Evolutionary conservation across 1,140 invertebrate species (phyloP).

Genomic region (Temnothorax nylanderi): DNA sequence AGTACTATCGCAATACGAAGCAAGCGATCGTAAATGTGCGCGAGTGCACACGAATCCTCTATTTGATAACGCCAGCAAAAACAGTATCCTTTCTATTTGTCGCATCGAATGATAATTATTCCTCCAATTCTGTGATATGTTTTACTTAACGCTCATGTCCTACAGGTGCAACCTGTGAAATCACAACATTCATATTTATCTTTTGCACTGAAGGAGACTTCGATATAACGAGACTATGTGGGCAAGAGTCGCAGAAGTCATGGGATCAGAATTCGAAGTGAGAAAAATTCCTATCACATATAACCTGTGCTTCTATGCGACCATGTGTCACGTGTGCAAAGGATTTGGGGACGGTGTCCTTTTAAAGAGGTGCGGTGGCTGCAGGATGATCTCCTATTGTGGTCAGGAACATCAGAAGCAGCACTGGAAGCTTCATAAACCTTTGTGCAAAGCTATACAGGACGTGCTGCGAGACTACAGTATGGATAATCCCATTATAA

Average conservation of each 20-base stretch:
- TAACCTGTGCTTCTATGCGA: conserved; percentile 72
- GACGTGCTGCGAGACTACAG: too few species aligned
- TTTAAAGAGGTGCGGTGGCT: conserved; percentile 77
- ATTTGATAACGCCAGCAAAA: conserved; percentile 94
- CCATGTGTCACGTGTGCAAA: conserved; percentile 80
- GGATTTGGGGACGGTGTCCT: not conserved
- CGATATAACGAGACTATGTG: not conserved
- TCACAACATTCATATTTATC: too few species aligned
- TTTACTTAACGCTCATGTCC: too few species aligned
- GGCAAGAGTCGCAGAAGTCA: too few species aligned
- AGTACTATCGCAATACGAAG: conserved; percentile 93
- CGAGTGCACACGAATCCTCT: conserved; percentile 92
- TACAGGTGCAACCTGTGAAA: too few species aligned
- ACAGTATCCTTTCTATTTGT: conserved; percentile 87
- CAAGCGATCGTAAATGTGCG: conserved; percentile 93
- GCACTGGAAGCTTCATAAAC: too few species aligned
- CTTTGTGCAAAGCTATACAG: too few species aligned
- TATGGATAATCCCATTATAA: too few species aligned
- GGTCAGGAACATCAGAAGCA: conserved; percentile 77
- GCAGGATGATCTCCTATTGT: conserved; percentile 81
- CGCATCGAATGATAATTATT: too few species aligned
- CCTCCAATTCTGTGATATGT: too few species aligned
- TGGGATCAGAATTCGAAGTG: too few species aligned
- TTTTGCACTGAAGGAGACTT: not conserved
- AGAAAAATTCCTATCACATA: not conserved